A percentile compares a stretch with the other conserved stretches of the same genome.
Conservation (phyloP, 2,113 vertebrate species). For the Macaca mulatta region DNA sequence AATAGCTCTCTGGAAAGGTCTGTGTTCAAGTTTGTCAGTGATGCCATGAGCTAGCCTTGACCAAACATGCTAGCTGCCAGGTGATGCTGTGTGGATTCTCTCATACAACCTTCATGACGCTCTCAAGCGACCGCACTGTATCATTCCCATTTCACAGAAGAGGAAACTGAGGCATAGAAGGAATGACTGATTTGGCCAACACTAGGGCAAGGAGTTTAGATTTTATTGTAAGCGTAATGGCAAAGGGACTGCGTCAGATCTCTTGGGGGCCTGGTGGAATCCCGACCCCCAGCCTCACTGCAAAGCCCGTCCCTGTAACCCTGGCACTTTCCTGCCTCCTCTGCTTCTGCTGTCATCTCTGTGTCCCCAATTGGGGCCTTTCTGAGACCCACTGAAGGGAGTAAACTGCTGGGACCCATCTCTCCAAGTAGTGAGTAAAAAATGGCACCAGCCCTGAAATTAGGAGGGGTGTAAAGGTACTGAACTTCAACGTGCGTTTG, state of each 20-base stretch:
- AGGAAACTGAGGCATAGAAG: not conserved
- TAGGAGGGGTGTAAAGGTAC: not conserved
- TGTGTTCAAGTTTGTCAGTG: no score
- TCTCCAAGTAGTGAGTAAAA: not conserved
- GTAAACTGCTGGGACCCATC: not conserved
- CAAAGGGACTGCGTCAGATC: accelerated
- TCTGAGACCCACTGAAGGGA: not conserved
- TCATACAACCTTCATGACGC: not conserved
- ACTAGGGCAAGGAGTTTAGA: not conserved
- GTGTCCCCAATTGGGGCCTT: not conserved
- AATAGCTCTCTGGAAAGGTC: not conserved
- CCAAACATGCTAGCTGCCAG: accelerated
- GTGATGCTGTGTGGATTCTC: accelerated
- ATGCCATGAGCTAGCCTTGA: not conserved
- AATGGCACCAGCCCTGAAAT: no score
- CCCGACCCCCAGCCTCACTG: not conserved
- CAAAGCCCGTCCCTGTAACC: not conserved
- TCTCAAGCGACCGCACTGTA: not conserved
- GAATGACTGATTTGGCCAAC: not conserved
- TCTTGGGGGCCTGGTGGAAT: not conserved
- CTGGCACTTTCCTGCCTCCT: not conserved
- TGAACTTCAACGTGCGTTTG: not conserved
- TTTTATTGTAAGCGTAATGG: not conserved
- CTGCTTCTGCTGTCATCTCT: not conserved
- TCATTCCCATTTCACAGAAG: not conserved